Conservation (phyloP, 2,888 invertebrate genomes). For the Mimas tiliae region DNA sequence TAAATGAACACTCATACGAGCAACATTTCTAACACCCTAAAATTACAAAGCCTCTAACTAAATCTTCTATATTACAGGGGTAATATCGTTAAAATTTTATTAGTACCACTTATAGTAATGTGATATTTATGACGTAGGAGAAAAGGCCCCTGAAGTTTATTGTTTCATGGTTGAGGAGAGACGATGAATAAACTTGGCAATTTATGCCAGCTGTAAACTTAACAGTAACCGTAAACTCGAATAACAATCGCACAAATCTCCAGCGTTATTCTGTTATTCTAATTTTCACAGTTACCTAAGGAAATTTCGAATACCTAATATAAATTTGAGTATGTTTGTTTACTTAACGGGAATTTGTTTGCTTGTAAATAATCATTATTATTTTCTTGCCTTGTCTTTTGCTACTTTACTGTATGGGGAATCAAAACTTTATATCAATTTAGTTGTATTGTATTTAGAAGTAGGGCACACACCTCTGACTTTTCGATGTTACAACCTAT, state of each 20-base stretch:
- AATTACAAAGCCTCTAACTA: constrained; percentile 43
- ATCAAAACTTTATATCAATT: too few relatives aligned
- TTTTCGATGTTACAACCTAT: too few relatives aligned
- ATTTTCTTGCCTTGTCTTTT: constrained; percentile 22
- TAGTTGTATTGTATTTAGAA: too few relatives aligned
- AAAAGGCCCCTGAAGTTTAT: constrained; percentile 67
- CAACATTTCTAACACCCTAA: constrained; percentile 21
- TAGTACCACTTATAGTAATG: constrained; percentile 73
- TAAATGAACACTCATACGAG: constrained; percentile 20
- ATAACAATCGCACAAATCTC: constrained; percentile 59
- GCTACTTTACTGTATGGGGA: constrained; percentile 23
- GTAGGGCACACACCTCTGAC: too few relatives aligned
- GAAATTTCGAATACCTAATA: constrained; percentile 16
- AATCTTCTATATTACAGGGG: constrained; percentile 51
- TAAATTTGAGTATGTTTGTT: constrained; percentile 6
- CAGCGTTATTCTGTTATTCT: constrained; percentile 43
- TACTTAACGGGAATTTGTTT: neutral
- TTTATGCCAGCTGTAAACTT: constrained; percentile 69
- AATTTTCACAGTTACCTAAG: constrained; percentile 36
- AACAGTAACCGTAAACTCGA: constrained; percentile 55
- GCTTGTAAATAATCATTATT: neutral
- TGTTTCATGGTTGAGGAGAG: constrained; percentile 69
- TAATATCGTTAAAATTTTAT: constrained; percentile 73
- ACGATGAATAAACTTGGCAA: constrained; percentile 70
- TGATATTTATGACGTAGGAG: constrained; percentile 73